These are phyloP conservation scores for Aquatica leii DNA, from an alignment of 2,888 invertebrate genomes.

Conservation along the genomic window DNA sequence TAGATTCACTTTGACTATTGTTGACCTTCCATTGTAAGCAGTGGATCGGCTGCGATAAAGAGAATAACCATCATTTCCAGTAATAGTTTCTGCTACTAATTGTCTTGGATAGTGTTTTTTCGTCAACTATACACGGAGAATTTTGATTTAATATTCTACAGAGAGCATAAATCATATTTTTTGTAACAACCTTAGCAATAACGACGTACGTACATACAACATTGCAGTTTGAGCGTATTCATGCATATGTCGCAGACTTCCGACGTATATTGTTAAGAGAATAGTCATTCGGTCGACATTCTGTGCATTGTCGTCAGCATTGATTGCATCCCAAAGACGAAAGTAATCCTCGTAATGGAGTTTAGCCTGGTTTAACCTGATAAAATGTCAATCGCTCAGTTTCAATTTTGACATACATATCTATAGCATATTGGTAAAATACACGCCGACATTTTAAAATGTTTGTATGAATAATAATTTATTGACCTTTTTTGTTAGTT, in stretches of 20 bases:
- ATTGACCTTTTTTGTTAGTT: no score
- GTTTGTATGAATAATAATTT: background rate
- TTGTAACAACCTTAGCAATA: background rate
- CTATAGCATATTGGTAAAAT: background rate
- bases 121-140: background rate
- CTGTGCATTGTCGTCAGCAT: background rate
- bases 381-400: background rate
- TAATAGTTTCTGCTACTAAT: background rate
- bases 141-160: background rate
- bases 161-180: no score
- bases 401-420: no score
- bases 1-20: background rate
- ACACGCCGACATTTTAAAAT: background rate
- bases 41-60: background rate
- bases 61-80: background rate
- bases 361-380: background rate
- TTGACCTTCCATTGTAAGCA: background rate
- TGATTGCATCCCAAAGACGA: background rate
- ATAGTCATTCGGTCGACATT: no score
- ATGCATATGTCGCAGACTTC: no score
- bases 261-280: no score
- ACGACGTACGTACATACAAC: background rate
- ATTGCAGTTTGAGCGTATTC: no score
- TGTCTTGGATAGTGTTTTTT: background rate
- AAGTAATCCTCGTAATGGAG: background rate